Base-by-base conservation (phyloP, 2,797 vertebrate species). In the Emys orbicularis region DNA sequence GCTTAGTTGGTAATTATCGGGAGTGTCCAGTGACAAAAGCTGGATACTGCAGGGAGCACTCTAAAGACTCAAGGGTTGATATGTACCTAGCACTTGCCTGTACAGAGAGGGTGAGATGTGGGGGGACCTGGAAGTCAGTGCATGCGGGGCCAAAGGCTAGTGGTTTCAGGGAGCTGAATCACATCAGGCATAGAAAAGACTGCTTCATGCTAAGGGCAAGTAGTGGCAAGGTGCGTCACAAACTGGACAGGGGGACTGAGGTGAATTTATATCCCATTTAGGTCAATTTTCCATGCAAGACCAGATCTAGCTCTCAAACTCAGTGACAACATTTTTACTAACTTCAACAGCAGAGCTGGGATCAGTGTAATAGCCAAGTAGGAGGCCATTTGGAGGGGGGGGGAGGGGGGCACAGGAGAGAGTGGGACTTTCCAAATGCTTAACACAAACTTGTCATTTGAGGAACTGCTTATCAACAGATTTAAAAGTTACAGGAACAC, bases 301-400 rank as follows among this genome's bases (percentile, higher is more conserved):
- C 34, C 44, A 53, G 53, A 41, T 27, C 15, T 47, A 74, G 1
- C 0, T 25, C 82, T 44, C 34, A 47, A 88, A 86, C 57, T 3
- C 84, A 86, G 74, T 21, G 7, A 44, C 5, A 19, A 50, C 31
- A 52, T 50, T 44, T 81, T 27, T 53, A 0, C 86, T 86, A 92
- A 83, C 41, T 37, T 18, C 27, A 13, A 68, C 21, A 68, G 79
- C 84, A 76, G 83, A 2, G 0, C 0, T 0, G 1, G 81, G 8
- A 86, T 8, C 52, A 47, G 31, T 0, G 7, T 25, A 0, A 52
- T 3, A 92, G 49, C 12, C 91, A 68, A 72, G 15, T 1, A n/a
- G 4, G n/a, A 12, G 65, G n/a, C 65, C n/a, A 37, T 19, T 34
- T 61, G 61, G 15, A 6, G 31, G 29, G 31, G 18, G 10, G 61